Evolutionary conservation across 2,888 invertebrate genomes (phyloP).

Genomic region (Xestia c-nigrum): DNA sequence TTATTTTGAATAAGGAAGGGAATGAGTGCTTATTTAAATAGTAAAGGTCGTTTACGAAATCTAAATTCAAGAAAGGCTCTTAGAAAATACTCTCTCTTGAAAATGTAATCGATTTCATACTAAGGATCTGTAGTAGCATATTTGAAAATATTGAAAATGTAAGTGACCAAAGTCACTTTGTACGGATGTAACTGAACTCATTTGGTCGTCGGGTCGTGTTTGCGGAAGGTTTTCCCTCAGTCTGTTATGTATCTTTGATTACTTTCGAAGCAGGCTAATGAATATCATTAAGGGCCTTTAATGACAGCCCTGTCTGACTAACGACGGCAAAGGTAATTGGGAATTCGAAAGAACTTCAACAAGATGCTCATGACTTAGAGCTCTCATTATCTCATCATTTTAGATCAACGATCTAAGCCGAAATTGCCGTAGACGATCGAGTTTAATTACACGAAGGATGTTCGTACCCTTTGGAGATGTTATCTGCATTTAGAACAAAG

Average conservation of each 20-base stretch:
- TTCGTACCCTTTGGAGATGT: slow-evolving; percentile 56
- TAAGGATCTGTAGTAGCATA: background rate
- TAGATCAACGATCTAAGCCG: slow-evolving; percentile 41
- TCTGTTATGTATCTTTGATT: slow-evolving; percentile 43
- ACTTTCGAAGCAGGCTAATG: slow-evolving; percentile 45
- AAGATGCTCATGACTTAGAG: slow-evolving; percentile 8
- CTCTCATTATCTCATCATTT: slow-evolving; percentile 46
- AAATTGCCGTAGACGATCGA: slow-evolving; percentile 32
- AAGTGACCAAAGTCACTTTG: slow-evolving; percentile 1
- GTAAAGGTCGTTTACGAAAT: slow-evolving; percentile 20
- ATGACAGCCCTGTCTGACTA: slow-evolving; percentile 23
- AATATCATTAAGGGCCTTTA: slow-evolving; percentile 42
- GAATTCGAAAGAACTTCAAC: slow-evolving; percentile 24
- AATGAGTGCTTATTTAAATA: slow-evolving; percentile 42
- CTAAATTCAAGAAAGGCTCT: slow-evolving; percentile 27
- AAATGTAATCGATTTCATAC: slow-evolving; percentile 23
- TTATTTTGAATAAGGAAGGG: slow-evolving; percentile 33
- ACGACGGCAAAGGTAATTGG: slow-evolving; percentile 28
- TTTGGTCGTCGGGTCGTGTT: slow-evolving; percentile 15
- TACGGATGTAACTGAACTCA: slow-evolving; percentile 11
- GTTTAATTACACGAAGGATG: slow-evolving; percentile 50
- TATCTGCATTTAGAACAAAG: slow-evolving; percentile 54
- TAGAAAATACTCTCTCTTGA: slow-evolving; percentile 14
- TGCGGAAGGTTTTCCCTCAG: slow-evolving; percentile 14
- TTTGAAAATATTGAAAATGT: slow-evolving; percentile 13